Percentiles rank a stretch among this genome's conserved stretches.
Conservation (phyloP, 1,140 invertebrate genomes). For the Anoplophora glabripennis region DNA sequence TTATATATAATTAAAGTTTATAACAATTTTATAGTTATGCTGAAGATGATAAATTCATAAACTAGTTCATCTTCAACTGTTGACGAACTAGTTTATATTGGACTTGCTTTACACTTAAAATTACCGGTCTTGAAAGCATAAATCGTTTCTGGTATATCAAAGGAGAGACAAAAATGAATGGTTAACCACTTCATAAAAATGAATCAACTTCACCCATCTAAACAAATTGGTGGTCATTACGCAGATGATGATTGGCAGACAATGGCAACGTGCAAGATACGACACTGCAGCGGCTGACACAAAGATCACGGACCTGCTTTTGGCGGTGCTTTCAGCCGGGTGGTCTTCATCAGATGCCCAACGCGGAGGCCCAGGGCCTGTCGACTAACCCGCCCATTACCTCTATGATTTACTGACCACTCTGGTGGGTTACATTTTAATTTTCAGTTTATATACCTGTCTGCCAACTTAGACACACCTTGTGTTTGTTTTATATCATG, state of each 20-base stretch:
- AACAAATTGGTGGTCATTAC: not conserved
- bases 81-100: too few relatives aligned
- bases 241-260: not conserved
- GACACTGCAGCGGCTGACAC: not conserved
- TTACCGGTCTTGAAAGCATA: too few relatives aligned
- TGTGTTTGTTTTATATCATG: conserved; percentile 27
- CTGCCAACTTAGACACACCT: conserved; percentile 21
- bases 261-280: not conserved
- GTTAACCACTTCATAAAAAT: not conserved
- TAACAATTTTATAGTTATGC: too few relatives aligned
- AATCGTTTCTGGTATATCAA: too few relatives aligned
- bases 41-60: too few relatives aligned
- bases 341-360: conserved; percentile 22
- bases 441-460: conserved; percentile 32
- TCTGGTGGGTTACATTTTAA: conserved; percentile 33
- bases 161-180: too few relatives aligned
- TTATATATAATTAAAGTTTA: too few relatives aligned
- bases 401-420: conserved; percentile 33
- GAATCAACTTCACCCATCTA: not conserved
- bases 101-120: too few relatives aligned
- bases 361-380: conserved; percentile 3
- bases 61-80: too few relatives aligned
- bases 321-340: conserved; percentile 20
- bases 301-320: conserved; percentile 14
- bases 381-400: conserved; percentile 23